phyloP scores from a whole-genome alignment of 2,113 vertebrate genomes.

The Eulemur macaco region DNA sequence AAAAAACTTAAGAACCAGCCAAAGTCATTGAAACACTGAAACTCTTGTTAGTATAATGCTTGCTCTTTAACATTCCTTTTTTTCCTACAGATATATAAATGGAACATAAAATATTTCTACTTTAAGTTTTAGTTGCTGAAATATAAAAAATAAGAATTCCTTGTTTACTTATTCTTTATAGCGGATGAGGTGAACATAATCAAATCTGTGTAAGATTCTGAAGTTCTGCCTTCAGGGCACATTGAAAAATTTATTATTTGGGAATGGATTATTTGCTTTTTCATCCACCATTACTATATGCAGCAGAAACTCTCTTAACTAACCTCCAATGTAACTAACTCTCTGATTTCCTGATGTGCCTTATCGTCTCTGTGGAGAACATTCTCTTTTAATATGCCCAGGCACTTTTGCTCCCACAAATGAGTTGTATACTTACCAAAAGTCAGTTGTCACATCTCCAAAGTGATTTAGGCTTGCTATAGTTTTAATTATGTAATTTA shows the following conservation, averaged over 20 bases:
- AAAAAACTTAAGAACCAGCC: constrained; percentile 87
- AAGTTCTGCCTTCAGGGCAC: background rate
- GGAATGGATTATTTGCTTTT: background rate
- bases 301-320: background rate
- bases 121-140: background rate
- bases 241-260: background rate
- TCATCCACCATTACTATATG: background rate
- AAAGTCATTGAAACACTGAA: background rate
- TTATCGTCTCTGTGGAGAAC: background rate
- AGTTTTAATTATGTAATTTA: background rate
- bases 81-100: background rate
- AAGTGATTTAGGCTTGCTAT: background rate
- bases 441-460: background rate
- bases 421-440: background rate
- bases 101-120: background rate
- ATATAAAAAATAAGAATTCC: background rate
- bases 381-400: background rate
- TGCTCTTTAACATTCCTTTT: background rate
- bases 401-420: background rate
- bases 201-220: background rate
- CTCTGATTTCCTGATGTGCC: background rate
- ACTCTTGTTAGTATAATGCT: background rate
- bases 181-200: background rate
- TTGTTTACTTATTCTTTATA: background rate
- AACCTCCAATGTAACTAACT: background rate